These are phyloP conservation scores for fruit fly (Drosophila melanogaster) DNA, from an alignment of 1,140 invertebrate genomes.

Conservation along the genomic window DNA sequence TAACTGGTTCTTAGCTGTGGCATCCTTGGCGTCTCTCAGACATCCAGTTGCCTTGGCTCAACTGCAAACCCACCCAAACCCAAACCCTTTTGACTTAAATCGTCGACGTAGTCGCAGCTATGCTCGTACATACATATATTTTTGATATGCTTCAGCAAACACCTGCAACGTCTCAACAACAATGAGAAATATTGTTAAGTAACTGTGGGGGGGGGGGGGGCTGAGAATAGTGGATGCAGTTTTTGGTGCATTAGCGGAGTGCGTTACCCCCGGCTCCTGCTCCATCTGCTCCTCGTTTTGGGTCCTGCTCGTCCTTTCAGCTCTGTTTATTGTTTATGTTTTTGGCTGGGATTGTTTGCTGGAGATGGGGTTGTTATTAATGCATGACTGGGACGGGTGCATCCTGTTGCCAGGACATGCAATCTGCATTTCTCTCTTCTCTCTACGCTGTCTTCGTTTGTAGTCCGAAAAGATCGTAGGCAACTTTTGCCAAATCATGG, in stretches of 20 bases:
- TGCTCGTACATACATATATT: conserved; percentile 55
- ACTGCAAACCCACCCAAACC: not conserved
- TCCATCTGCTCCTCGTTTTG: too few species aligned
- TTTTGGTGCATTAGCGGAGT: conserved; percentile 77
- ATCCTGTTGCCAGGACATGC: conserved; percentile 62
- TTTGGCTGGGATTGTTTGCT: conserved; percentile 40
- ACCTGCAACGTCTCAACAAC: conserved; percentile 81
- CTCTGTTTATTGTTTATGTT: conserved; percentile 74
- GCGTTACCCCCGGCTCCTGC: conserved; percentile 37
- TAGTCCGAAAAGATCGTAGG: conserved; percentile 26
- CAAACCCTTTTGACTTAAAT: conserved; percentile 21
- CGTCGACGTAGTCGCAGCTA: conserved; percentile 27
- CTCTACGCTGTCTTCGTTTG: not conserved
- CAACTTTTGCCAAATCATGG: conserved; percentile 66
- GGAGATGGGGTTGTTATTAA: conserved; percentile 45
- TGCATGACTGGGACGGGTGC: conserved; percentile 54
- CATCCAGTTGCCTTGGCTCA: conserved; percentile 21
- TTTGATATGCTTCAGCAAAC: conserved; percentile 78
- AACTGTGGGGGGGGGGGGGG: conserved; percentile 20
- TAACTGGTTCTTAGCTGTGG: conserved; percentile 15
- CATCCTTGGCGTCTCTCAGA: conserved; percentile 14
- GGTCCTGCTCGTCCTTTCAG: conserved; percentile 13
- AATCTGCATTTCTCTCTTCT: conserved; percentile 64
- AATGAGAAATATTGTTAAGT: conserved; percentile 75
- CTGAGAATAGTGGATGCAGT: conserved; percentile 39